Evolutionary conservation across 2,113 vertebrate genomes (phyloP).

Genomic region (Galemys pyrenaicus): DNA sequence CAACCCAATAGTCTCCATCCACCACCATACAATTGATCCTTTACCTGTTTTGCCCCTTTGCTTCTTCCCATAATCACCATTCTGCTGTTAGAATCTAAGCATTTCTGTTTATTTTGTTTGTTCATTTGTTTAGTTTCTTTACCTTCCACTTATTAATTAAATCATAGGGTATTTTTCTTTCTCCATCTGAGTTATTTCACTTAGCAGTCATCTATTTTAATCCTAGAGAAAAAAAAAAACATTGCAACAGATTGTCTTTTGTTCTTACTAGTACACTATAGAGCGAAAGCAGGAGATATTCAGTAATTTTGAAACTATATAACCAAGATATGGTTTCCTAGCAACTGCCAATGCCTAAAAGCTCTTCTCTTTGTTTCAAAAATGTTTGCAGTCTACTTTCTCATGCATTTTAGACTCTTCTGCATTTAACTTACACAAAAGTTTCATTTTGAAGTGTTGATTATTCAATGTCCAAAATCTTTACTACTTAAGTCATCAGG

Average conservation of each 20-base stretch:
- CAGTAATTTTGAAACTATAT: constrained; percentile 9
- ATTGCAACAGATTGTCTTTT: constrained; percentile 17
- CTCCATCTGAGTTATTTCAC: neutral
- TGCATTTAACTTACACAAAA: neutral
- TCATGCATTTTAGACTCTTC: neutral
- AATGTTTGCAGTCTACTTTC: neutral
- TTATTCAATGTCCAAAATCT: neutral
- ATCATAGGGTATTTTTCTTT: neutral
- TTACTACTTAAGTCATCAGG: neutral
- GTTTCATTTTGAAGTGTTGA: neutral
- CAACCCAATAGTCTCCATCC: neutral
- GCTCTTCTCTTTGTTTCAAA: neutral
- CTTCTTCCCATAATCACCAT: neutral
- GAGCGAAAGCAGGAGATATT: neutral
- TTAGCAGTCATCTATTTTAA: neutral
- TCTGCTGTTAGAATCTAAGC: neutral
- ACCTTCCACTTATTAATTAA: neutral
- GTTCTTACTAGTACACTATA: neutral
- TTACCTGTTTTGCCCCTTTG: neutral
- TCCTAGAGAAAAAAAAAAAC: neutral
- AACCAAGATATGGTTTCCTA: constrained; percentile 37
- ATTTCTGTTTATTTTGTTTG: neutral
- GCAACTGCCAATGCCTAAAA: constrained; percentile 36
- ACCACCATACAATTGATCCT: neutral
- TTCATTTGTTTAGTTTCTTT: neutral